These are phyloP conservation scores for Tachina fera DNA, from an alignment of 2,888 invertebrate species.

Conservation along the genomic window DNA sequence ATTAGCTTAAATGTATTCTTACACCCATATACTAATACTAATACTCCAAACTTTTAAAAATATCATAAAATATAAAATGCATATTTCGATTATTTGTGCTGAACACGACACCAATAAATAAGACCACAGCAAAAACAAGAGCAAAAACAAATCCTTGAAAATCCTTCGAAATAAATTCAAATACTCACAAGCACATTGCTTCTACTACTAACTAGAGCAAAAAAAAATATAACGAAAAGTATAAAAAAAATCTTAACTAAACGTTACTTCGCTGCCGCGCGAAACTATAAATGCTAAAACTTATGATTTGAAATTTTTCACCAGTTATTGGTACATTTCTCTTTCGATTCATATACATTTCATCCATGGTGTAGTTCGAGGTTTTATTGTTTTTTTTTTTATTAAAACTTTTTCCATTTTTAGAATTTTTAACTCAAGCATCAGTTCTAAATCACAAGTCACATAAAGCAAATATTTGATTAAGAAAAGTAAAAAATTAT, in stretches of 20 bases:
- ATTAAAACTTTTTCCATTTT: slow-evolving; percentile 51
- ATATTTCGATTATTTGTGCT: slow-evolving; percentile 55
- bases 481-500: too few relatives aligned
- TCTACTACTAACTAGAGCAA: slow-evolving; percentile 7
- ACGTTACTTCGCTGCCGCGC: slow-evolving; percentile 33
- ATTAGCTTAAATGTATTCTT: neutral
- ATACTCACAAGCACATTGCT: slow-evolving; percentile 4
- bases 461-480: too few relatives aligned
- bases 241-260: slow-evolving; percentile 38
- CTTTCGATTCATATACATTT: slow-evolving; percentile 1
- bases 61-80: neutral
- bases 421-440: slow-evolving; percentile 43
- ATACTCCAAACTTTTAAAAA: neutral
- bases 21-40: neutral
- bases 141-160: slow-evolving; percentile 51
- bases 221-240: neutral
- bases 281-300: slow-evolving; percentile 69
- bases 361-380: neutral
- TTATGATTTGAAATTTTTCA: slow-evolving; percentile 67
- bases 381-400: slow-evolving; percentile 21
- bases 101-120: slow-evolving; percentile 66
- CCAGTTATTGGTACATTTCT: slow-evolving; percentile 4
- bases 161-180: slow-evolving; percentile 40
- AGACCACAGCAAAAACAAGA: slow-evolving; percentile 10
- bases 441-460: slow-evolving; percentile 12